These are phyloP conservation scores for Helogale parvula DNA, from an alignment of 2,113 vertebrate species.

Conservation along the genomic window DNA sequence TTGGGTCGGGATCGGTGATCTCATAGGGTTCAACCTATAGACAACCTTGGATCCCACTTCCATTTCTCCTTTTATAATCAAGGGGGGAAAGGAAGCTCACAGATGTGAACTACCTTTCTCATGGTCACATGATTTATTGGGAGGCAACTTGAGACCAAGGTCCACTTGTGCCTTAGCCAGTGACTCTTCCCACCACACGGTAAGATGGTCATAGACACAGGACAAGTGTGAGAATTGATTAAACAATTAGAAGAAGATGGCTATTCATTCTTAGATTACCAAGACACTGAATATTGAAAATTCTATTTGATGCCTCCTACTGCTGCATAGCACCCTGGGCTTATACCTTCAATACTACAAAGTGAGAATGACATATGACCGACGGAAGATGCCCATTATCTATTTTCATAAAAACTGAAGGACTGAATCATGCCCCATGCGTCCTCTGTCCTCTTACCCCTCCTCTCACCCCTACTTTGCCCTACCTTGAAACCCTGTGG, in stretches of 20 bases:
- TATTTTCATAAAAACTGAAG: neutral
- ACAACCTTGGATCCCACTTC: neutral
- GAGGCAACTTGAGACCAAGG: neutral
- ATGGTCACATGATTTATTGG: neutral
- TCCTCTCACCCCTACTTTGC: too few relatives aligned
- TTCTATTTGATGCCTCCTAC: neutral
- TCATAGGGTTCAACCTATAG: neutral
- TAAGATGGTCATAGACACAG: neutral
- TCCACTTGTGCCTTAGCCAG: neutral
- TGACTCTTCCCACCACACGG: neutral
- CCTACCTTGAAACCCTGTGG: neutral
- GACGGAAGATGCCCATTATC: neutral
- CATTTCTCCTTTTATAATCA: neutral
- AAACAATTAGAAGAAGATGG: neutral
- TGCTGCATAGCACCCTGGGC: neutral
- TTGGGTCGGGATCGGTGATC: neutral
- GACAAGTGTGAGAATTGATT: neutral
- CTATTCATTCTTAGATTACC: neutral
- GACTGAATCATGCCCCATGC: neutral
- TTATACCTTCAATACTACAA: neutral
- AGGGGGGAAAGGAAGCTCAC: neutral
- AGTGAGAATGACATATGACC: neutral
- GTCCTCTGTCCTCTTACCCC: neutral
- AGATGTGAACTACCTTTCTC: neutral
- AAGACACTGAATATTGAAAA: neutral